Base-by-base conservation (phyloP, 1,140 invertebrate genomes). In the Drosophila ercepeae region DNA sequence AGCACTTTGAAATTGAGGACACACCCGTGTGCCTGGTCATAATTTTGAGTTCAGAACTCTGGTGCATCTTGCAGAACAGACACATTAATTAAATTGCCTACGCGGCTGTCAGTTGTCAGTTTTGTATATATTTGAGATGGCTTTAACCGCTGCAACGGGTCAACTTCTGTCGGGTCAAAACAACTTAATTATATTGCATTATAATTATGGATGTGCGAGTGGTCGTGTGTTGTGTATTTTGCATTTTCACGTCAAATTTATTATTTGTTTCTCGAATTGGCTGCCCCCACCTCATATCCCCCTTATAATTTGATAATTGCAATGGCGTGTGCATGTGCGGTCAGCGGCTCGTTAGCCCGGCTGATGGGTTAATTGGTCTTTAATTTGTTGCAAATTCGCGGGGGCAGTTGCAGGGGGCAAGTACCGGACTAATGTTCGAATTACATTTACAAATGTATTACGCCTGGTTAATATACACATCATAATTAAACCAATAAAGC, bases 21-120 rank as follows among this genome's bases (percentile, higher is more conserved):
- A 52, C 34, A 48, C 32, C 55, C 77, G 75, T 71, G 74, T 9
- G 27, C 4, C 27, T 64, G 69, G 49, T 25, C 45, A 32, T 32
- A 32, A 32, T 32, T 32, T 32, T 32, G 21, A 42, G 44, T 16
- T 48, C 45, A 52, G 46, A 74, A 63, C 60, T 73, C 29, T 29
- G 46, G 46, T 70, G 68, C 82, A 88, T 86, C 73, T 63, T 25
- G 14, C 60, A 23, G 32, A 19, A 49, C 48, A 46, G 76, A 88
- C 77, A 63, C 88, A 88, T 86, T 86, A 86, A 86, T 86, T 86
- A 86, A 81, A 59, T 52, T 72, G 82, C 82, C 82, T 89, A 86
- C 65, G 64, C 82, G 82, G 64, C 82, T 86, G 82, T 75, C 81
- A 86, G 48, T 44, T 63, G 55, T 48, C 49, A 52, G 52, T 41